Percentiles rank a stretch among this genome's conserved stretches.
phyloP scores from a whole-genome alignment of 1,140 invertebrate species.

The Macrobrachium nipponense region DNA sequence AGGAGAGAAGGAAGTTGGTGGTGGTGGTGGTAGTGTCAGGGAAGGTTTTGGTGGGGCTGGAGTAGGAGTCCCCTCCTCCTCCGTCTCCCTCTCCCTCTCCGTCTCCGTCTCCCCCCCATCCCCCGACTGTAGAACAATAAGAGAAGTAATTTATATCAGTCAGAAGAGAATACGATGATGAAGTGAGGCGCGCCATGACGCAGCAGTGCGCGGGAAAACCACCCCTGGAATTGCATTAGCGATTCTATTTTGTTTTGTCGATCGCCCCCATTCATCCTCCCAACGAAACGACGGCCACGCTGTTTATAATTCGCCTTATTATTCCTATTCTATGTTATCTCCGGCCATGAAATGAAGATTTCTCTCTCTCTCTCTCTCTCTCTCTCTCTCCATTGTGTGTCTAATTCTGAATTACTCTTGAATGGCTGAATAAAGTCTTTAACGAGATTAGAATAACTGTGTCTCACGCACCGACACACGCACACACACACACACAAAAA shows the following conservation, averaged over 20 bases:
- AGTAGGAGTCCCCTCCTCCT: neutral
- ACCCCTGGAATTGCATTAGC: constrained; percentile 45
- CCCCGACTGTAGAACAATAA: constrained; percentile 53
- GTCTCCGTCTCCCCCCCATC: constrained; percentile 39
- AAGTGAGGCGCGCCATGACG: constrained; percentile 44
- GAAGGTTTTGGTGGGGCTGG: too few species aligned
- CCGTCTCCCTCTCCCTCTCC: neutral
- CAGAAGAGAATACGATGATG: constrained; percentile 51
- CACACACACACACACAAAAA: neutral
- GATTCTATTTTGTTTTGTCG: constrained; percentile 54
- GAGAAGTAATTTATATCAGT: constrained; percentile 60
- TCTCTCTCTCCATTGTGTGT: neutral
- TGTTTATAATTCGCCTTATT: constrained; percentile 35
- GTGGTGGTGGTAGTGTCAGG: too few species aligned
- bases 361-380: too few species aligned
- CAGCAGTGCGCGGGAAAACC: constrained; percentile 40
- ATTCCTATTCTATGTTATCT: constrained; percentile 16
- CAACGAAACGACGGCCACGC: constrained; percentile 26
- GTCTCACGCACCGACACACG: neutral
- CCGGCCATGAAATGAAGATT: too few species aligned
- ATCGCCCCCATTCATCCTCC: constrained; percentile 25
- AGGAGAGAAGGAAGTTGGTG: too few species aligned
- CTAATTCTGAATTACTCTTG: too few species aligned
- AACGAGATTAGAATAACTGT: too few species aligned
- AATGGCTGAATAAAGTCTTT: too few species aligned